These are phyloP conservation scores for Drosophila tripunctata DNA, from an alignment of 2,888 invertebrate species.

Conservation along the genomic window DNA sequence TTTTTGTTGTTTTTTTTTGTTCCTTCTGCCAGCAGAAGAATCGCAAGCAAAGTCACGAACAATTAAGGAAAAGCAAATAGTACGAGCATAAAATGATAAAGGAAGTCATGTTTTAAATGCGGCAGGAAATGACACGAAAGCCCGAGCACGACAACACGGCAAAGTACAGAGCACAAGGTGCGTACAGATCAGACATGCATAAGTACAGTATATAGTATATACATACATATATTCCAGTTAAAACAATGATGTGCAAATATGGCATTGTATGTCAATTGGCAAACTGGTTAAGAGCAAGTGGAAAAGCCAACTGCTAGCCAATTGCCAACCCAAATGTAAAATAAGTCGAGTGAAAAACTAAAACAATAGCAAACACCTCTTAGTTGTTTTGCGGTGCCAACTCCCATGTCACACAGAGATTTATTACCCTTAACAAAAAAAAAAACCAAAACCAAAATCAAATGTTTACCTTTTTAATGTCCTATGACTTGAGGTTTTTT, in stretches of 20 bases:
- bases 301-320: background rate
- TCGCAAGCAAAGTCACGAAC: slow-evolving; percentile 42
- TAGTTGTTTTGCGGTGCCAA: slow-evolving; percentile 17
- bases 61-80: slow-evolving; percentile 55
- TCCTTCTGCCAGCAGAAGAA: slow-evolving; percentile 1
- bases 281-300: slow-evolving; percentile 12
- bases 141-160: background rate
- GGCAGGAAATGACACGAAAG: slow-evolving; percentile 44
- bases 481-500: slow-evolving; percentile 26
- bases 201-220: no score
- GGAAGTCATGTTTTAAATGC: slow-evolving; percentile 45
- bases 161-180: slow-evolving; percentile 29
- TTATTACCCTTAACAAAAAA: no score
- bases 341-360: slow-evolving; percentile 17
- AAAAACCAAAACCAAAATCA: slow-evolving; percentile 30
- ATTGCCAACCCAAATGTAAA: slow-evolving; percentile 7
- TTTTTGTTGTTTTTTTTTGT: no score
- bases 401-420: slow-evolving; percentile 59
- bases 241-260: slow-evolving; percentile 18
- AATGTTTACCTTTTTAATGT: slow-evolving; percentile 45
- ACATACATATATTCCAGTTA: no score
- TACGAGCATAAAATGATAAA: slow-evolving; percentile 26
- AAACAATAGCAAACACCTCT: slow-evolving; percentile 5
- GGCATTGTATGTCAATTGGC: slow-evolving; percentile 15
- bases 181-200: no score